Evolutionary conservation across 1,140 invertebrate genomes (phyloP), one percentile per base, ranked within the genome.

Genomic region (Araneus ventricosus): DNA sequence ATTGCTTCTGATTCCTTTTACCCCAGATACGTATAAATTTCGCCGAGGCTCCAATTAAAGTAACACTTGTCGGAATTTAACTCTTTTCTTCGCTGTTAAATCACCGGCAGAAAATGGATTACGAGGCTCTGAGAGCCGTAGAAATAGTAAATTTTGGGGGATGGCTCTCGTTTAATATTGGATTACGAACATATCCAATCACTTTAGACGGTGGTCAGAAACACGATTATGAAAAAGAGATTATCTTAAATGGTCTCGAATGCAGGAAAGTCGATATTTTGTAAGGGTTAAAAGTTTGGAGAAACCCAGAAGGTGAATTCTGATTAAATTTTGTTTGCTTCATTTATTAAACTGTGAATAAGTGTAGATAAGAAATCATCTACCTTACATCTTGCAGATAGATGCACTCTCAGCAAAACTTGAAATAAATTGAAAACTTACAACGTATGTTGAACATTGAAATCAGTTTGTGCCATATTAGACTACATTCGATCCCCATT

Each of bases 51-150:
- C 84, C 52, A 34, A 86, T 86, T 86, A 86, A 86, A 86, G 27
- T 86, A 39, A 63, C 57, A 86, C 57, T 86, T 86, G 84, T 86
- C n/a, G 84, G 57, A 86, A 34, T 86, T 86, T 86, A 39, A 30
- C 27, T 52, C 10, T 52, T 17, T 52, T 52, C 10, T 52, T 52
- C 57, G 5, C 34, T 37, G 17, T 75, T 37, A 37, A 20, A 20
- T 37, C 30, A 14, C 27, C 17, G 0, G 20, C 10, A 17, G n/a
- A 24, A 82, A 52, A 52, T 82, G 41, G 41, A 82, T 82, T 82
- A 45, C 39, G 37, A n/a, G 30, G n/a, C 8, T 52, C 2, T 1
- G 20, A n/a, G 34, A 37, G 6, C 8, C 7, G 24, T 30, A 45
- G 22, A 82, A 52, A 82, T 82, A 82, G 22, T 52, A n/a, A 30